phyloP scores from a whole-genome alignment of 2,113 vertebrate species.

The Ibidorhyncha struthersii region DNA sequence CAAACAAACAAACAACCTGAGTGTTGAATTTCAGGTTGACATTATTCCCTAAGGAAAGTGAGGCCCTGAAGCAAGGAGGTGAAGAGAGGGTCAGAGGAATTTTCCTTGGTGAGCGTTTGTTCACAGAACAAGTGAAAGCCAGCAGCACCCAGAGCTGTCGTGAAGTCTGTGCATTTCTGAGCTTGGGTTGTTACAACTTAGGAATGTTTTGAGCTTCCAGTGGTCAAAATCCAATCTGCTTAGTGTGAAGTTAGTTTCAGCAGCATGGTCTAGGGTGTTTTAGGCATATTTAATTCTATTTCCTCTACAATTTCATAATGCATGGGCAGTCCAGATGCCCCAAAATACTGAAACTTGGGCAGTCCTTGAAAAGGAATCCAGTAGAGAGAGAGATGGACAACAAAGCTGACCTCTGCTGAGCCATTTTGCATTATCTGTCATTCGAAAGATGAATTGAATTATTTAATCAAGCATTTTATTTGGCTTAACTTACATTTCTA shows the following conservation, averaged over 20 bases:
- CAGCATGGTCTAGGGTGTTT: neutral
- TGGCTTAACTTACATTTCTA: neutral
- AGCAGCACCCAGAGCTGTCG: neutral
- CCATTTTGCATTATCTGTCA: neutral
- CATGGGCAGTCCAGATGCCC: neutral
- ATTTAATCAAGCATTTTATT: neutral
- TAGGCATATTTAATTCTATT: neutral
- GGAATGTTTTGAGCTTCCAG: neutral
- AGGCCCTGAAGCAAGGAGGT: neutral
- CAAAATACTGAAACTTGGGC: neutral
- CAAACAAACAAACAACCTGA: neutral
- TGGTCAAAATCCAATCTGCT: neutral
- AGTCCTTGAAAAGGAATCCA: neutral
- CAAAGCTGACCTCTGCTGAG: neutral
- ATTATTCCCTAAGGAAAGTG: neutral
- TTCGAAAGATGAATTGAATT: neutral
- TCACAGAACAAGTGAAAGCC: neutral
- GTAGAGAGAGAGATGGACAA: too few species aligned
- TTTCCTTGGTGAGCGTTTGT: slow-evolving; percentile 12
- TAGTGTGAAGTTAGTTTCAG: neutral
- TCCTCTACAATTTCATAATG: neutral
- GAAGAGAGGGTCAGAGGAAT: slow-evolving; percentile 14
- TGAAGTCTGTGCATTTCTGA: neutral
- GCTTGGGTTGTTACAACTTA: neutral
- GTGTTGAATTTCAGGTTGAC: neutral